Conservation (phyloP, 1,140 invertebrate species). For the Platyura marginata region DNA sequence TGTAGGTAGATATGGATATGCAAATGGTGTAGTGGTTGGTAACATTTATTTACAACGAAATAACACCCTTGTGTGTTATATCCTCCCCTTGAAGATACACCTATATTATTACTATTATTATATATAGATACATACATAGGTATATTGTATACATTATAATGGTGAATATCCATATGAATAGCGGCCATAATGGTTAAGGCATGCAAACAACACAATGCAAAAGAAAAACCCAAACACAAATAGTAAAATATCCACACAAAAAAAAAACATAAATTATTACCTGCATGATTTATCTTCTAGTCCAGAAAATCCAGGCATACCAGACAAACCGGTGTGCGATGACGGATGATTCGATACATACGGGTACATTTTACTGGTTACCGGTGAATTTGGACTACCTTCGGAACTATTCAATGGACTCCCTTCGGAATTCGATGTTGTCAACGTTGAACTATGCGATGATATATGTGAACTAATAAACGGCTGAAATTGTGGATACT, state of each 20-base stretch:
- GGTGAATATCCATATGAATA: not conserved
- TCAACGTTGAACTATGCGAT: conserved; percentile 37
- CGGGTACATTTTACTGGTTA: conserved; percentile 43
- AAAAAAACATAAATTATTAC: too few relatives aligned
- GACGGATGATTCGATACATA: conserved; percentile 39
- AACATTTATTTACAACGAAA: too few relatives aligned
- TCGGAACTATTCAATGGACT: conserved; percentile 5
- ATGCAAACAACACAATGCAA: not conserved
- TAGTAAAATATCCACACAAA: not conserved
- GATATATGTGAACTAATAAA: conserved; percentile 28
- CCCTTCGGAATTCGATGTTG: conserved; percentile 7
- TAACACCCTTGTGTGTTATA: too few relatives aligned
- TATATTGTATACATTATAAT: not conserved
- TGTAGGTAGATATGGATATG: too few relatives aligned
- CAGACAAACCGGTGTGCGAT: conserved; percentile 28
- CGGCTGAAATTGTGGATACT: conserved; percentile 72
- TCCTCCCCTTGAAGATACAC: too few relatives aligned
- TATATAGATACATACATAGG: too few relatives aligned
- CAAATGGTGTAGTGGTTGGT: too few relatives aligned
- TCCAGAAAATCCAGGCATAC: conserved; percentile 24
- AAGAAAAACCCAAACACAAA: not conserved
- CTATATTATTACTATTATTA: too few relatives aligned
- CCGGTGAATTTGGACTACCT: conserved; percentile 16
- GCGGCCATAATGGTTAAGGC: not conserved
- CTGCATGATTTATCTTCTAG: conserved; percentile 25